Conservation (phyloP, 2,888 invertebrate genomes). For the Platerodrilus igneus region DNA sequence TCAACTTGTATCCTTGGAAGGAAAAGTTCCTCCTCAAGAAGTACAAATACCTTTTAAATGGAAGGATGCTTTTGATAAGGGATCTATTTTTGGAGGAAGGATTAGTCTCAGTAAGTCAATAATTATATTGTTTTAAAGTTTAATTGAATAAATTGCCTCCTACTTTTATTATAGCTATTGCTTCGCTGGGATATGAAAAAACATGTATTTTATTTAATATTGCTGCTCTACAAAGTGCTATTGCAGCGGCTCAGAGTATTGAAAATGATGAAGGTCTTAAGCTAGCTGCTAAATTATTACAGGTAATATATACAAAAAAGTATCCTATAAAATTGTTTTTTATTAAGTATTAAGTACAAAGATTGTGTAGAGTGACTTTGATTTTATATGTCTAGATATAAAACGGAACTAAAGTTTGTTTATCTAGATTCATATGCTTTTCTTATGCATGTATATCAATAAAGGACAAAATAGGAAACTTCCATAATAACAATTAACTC, state of each 20-base stretch:
- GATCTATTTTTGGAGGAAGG: constrained; percentile 87
- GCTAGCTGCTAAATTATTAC: constrained; percentile 85
- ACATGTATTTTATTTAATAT: constrained; percentile 95
- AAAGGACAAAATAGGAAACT: no score
- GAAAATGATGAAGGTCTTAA: constrained; percentile 93
- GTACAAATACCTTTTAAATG: constrained; percentile 97
- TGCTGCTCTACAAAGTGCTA: constrained; percentile 85
- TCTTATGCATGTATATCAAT: neutral
- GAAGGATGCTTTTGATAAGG: constrained; percentile 98
- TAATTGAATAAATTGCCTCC: constrained; percentile 11
- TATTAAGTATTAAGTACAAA: neutral
- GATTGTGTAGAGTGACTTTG: neutral
- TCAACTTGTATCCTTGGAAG: constrained; percentile 86
- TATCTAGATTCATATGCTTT: neutral
- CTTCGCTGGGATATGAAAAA: constrained; percentile 87
- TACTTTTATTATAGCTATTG: constrained; percentile 61
- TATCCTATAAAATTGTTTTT: neutral
- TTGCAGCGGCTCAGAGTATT: constrained; percentile 78
- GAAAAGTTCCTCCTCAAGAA: constrained; percentile 91
- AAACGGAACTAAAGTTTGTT: neutral
- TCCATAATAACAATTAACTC: no score
- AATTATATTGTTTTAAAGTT: constrained; percentile 28
- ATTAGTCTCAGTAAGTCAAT: constrained; percentile 86
- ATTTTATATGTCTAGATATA: neutral
- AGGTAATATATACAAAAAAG: constrained; percentile 52